Evolutionary conservation across 2,888 invertebrate genomes (phyloP).

Genomic region (Limulus polyphemus): DNA sequence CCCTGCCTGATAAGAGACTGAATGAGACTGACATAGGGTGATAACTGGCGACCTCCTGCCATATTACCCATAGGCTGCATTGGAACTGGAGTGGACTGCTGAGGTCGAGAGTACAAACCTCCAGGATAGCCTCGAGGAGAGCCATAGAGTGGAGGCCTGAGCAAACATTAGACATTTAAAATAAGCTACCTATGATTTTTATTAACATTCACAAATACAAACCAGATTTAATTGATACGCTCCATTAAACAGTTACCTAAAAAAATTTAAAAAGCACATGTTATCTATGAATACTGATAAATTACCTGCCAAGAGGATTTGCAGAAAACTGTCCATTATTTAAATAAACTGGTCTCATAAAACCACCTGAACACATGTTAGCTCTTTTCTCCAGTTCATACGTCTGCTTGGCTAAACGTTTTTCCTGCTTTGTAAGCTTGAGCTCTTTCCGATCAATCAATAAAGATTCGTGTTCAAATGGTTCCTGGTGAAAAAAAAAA

Average conservation of each 20-base stretch:
- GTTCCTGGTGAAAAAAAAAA: conserved; percentile 41
- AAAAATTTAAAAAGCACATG: not conserved
- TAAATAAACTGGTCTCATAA: too few species aligned
- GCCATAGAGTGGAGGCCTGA: not conserved
- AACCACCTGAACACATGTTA: conserved; percentile 9
- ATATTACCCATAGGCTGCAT: conserved; percentile 6
- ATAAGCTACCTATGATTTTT: too few species aligned
- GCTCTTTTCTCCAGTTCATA: conserved; percentile 75
- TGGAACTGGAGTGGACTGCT: conserved; percentile 6
- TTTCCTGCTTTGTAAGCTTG: conserved; percentile 83
- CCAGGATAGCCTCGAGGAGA: not conserved
- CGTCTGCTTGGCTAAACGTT: conserved; percentile 76
- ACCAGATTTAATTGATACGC: too few species aligned
- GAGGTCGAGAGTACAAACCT: conserved; percentile 9
- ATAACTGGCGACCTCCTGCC: not conserved
- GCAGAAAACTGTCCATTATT: not conserved
- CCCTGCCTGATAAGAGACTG: conserved; percentile 48
- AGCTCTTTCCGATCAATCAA: conserved; percentile 89
- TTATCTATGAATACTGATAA: not conserved
- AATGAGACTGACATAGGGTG: conserved; percentile 3
- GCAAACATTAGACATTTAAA: not conserved
- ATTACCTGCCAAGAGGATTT: not conserved
- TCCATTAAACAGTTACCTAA: too few species aligned
- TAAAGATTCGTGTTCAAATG: conserved; percentile 90
- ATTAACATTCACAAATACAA: too few species aligned